Base-by-base conservation (phyloP, 2,113 vertebrate species). In the Oreochromis spilurus region DNA sequence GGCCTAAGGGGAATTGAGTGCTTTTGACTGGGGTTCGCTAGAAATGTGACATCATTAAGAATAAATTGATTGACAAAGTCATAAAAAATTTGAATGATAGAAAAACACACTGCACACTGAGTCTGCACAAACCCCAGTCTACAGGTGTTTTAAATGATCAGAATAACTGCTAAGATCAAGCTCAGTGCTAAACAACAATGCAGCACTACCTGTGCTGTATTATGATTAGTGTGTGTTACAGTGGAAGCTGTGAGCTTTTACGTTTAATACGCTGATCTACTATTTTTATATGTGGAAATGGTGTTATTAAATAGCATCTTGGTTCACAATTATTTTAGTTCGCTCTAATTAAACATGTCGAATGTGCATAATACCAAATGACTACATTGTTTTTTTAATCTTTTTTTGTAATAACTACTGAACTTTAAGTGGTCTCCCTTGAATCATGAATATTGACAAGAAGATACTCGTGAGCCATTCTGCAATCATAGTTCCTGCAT, bases 401-500 rank as follows among this genome's bases (percentile, higher is more conserved):
- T 10, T 90, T 78, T 45, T 54, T n/a, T 81, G n/a, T 31, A 31
- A 77, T 79, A 81, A 26, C 34, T 60, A 53, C 9, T 26, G 55
- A 80, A 26, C 77, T 72, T 92, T n/a, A 81, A 84, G 5, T 81
- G 82, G 38, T 86, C 57, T 81, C 55, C 52, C 21, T 34, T 79
- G 81, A 87, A 79, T 92, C 3, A 85, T 90, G 72, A 82, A 86
- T 90, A 90, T 82, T 90, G 87, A 92, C 60, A 80, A 62, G 57
- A 75, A 36, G 26, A 62, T 29, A 40, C 62, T 87, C 84, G 78
- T 91, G 82, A 82, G 84, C 82, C 31, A 72, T 91, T 89, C 89
- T 86, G 9, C 82, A 84, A 88, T 17, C 45, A 84, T 70, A 58
- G 48, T 88, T 89, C 83, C 34, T 83, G 31, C 89, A 81, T 85